A percentile compares a stretch with the other conserved stretches of the same genome.
Evolutionary conservation across 2,888 invertebrate species (phyloP).

Genomic region (Aplocera efformata): DNA sequence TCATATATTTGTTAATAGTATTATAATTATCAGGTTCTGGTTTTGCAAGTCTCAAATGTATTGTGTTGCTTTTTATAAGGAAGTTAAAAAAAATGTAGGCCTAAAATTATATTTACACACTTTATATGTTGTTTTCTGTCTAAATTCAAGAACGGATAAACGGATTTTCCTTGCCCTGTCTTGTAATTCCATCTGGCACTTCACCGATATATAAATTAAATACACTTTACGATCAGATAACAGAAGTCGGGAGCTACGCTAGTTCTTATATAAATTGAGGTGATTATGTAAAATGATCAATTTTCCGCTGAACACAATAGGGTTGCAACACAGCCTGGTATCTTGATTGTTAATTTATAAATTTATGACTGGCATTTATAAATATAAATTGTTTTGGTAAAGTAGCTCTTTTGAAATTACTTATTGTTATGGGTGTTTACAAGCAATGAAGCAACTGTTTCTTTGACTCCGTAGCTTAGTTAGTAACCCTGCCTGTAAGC

Average conservation of each 20-base stretch:
- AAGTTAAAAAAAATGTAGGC: too few species aligned
- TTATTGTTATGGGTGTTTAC: neutral
- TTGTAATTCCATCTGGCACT: too few species aligned
- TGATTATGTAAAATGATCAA: slow-evolving; percentile 14
- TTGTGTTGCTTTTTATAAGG: too few species aligned
- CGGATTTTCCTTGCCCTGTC: too few species aligned
- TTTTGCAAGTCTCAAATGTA: too few species aligned
- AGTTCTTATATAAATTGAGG: slow-evolving; percentile 6
- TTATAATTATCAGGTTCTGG: too few species aligned
- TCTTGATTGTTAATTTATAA: slow-evolving; percentile 19
- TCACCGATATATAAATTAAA: neutral
- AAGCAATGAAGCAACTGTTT: slow-evolving; percentile 2
- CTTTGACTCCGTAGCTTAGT: neutral
- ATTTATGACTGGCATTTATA: slow-evolving; percentile 12
- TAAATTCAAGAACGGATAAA: too few species aligned
- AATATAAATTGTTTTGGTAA: slow-evolving; percentile 7
- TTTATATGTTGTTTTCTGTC: too few species aligned
- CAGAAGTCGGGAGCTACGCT: neutral
- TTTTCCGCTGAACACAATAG: slow-evolving; percentile 17
- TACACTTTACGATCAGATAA: neutral
- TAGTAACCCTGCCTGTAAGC: too few species aligned
- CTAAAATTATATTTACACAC: too few species aligned
- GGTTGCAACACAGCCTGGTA: slow-evolving; percentile 9
- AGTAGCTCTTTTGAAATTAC: slow-evolving; percentile 4
- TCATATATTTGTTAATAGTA: too few species aligned